These are phyloP conservation scores for Willowsia nigromaculata DNA, from an alignment of 2,888 invertebrate genomes.

Conservation along the genomic window DNA sequence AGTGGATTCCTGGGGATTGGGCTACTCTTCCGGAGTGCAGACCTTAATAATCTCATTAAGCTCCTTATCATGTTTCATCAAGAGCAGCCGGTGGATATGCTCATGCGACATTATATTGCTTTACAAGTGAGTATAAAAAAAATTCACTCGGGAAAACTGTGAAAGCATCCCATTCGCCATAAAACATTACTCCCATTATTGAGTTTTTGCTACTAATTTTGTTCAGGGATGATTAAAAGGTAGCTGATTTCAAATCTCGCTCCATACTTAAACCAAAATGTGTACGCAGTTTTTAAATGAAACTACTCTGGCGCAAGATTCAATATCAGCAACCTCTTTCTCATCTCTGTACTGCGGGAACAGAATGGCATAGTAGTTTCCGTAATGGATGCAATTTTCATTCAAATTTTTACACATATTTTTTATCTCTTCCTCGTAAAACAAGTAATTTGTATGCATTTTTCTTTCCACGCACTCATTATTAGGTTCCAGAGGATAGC, in stretches of 20 bases:
- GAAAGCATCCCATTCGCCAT: neutral
- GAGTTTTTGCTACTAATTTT: neutral
- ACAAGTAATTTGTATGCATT: neutral
- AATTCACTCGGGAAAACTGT: neutral
- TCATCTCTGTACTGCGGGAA: neutral
- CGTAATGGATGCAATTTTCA: slow-evolving; percentile 12
- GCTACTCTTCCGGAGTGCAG: slow-evolving; percentile 79
- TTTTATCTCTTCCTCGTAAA: neutral
- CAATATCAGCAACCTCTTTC: no score
- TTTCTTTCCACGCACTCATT: neutral
- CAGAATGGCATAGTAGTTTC: neutral
- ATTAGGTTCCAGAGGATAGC: slow-evolving; percentile 53
- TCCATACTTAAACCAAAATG: no score
- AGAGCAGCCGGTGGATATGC: slow-evolving; percentile 79
- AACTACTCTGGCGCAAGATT: no score
- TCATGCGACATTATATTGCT: slow-evolving; percentile 79
- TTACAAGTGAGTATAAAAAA: slow-evolving; percentile 76
- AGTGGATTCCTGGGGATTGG: slow-evolving; percentile 80
- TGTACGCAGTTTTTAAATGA: no score
- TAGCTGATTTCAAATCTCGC: no score
- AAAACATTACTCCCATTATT: neutral
- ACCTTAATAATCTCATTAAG: slow-evolving; percentile 79
- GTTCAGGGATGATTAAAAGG: no score
- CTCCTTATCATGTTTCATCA: slow-evolving; percentile 79
- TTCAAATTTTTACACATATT: neutral